These are phyloP conservation scores for Dryadula phaetusa DNA, from an alignment of 2,888 invertebrate genomes.

Conservation along the genomic window DNA sequence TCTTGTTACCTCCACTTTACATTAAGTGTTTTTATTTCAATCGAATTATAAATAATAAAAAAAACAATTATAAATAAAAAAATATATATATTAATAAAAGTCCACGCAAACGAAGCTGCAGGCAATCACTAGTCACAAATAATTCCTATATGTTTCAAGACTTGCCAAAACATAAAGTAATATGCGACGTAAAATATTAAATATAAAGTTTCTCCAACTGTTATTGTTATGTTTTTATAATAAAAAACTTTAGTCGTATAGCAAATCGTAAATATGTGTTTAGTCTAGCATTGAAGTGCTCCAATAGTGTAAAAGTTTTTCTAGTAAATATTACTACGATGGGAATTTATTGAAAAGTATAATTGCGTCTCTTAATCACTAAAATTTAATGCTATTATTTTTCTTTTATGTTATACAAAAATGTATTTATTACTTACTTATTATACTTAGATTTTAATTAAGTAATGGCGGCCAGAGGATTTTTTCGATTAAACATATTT, in stretches of 20 bases:
- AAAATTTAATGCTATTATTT: neutral
- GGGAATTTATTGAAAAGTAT: neutral
- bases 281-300: constrained; percentile 20
- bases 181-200: neutral
- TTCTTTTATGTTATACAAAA: neutral
- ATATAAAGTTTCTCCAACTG: neutral
- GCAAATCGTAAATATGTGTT: constrained; percentile 21
- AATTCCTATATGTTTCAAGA: neutral
- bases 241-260: constrained; percentile 14
- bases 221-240: constrained; percentile 12
- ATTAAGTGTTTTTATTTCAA: no score
- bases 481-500: neutral
- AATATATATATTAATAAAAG: no score
- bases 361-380: neutral
- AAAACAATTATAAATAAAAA: no score
- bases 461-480: neutral
- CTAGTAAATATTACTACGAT: neutral
- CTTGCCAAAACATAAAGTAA: neutral
- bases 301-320: constrained; percentile 15
- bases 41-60: no score
- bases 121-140: no score
- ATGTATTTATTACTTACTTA: neutral
- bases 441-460: neutral
- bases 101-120: no score
- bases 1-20: no score